Percentiles rank a stretch among this genome's conserved stretches.
Conservation (phyloP, 2,113 vertebrate genomes). For the Sceloporus undulatus region DNA sequence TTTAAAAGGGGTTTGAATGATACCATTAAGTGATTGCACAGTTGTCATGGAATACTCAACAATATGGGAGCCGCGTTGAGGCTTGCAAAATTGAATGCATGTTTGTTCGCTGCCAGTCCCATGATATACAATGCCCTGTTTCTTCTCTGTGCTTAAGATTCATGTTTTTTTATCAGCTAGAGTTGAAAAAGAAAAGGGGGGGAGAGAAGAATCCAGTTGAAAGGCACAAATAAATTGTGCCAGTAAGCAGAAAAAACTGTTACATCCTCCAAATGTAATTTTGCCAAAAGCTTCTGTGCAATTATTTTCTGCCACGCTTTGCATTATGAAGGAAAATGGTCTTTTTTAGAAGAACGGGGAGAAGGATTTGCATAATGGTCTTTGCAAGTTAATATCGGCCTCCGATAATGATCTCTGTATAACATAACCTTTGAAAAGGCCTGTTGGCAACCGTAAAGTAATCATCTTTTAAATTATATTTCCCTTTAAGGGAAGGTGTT, state of each 20-base stretch:
- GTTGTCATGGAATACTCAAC: no score
- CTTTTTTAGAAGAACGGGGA: slow-evolving; percentile 71
- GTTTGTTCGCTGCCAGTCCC: not conserved
- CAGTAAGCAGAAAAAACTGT: slow-evolving; percentile 76
- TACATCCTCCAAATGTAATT: slow-evolving; percentile 76
- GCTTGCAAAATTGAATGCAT: not conserved
- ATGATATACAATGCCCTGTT: slow-evolving; percentile 32
- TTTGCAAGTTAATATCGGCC: slow-evolving; percentile 80
- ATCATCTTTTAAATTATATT: slow-evolving; percentile 83
- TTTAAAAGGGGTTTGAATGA: no score
- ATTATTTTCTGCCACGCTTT: slow-evolving; percentile 73
- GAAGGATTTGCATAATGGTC: slow-evolving; percentile 80
- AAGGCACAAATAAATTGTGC: slow-evolving; percentile 76
- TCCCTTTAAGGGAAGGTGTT: slow-evolving; percentile 85
- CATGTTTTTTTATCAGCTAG: slow-evolving; percentile 65
- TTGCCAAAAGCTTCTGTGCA: slow-evolving; percentile 72
- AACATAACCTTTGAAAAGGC: slow-evolving; percentile 75
- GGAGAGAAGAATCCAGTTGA: slow-evolving; percentile 61
- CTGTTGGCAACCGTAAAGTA: slow-evolving; percentile 73
- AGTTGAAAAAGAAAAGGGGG: slow-evolving; percentile 19
- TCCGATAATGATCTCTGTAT: slow-evolving; percentile 77
- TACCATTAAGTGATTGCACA: no score
- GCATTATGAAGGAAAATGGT: slow-evolving; percentile 74
- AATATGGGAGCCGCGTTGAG: not conserved
- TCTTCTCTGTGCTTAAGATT: not conserved